phyloP scores from a whole-genome alignment of 2,113 vertebrate genomes.

The Camelus bactrianus region DNA sequence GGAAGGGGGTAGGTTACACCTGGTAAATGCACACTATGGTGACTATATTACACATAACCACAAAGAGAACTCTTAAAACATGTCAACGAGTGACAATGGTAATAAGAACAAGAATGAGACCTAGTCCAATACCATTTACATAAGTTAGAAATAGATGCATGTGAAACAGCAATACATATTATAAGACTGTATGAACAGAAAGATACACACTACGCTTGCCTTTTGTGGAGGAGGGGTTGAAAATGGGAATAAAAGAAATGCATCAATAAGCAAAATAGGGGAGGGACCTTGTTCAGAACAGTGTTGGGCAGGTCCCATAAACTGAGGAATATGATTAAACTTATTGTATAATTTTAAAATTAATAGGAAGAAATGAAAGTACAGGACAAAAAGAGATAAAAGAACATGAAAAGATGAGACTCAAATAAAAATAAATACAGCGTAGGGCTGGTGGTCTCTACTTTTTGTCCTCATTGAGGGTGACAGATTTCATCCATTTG shows the following conservation, averaged over 20 bases:
- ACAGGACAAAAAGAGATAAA: not conserved
- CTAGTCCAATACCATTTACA: not conserved
- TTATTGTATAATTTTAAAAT: not conserved
- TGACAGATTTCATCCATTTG: not conserved
- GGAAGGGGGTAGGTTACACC: not conserved
- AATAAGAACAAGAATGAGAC: not conserved
- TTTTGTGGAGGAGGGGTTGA: not conserved
- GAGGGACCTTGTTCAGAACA: not conserved
- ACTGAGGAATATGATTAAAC: not conserved
- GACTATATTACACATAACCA: not conserved
- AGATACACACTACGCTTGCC: not conserved
- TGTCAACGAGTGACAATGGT: not conserved
- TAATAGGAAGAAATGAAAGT: not conserved
- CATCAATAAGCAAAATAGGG: not conserved
- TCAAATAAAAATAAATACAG: not conserved
- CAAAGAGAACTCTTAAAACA: not conserved
- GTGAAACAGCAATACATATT: not conserved
- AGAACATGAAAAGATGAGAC: not conserved
- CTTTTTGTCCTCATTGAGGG: not conserved
- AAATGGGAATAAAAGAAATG: not conserved
- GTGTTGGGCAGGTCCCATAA: not conserved
- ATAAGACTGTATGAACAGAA: not conserved
- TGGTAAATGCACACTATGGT: not conserved
- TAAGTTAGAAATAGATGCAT: constrained; percentile 33
- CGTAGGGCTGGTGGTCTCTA: not conserved